Evolutionary conservation across 2,888 invertebrate species (phyloP), one percentile per base, ranked within the genome.

Genomic region (Spisula subtruncata): DNA sequence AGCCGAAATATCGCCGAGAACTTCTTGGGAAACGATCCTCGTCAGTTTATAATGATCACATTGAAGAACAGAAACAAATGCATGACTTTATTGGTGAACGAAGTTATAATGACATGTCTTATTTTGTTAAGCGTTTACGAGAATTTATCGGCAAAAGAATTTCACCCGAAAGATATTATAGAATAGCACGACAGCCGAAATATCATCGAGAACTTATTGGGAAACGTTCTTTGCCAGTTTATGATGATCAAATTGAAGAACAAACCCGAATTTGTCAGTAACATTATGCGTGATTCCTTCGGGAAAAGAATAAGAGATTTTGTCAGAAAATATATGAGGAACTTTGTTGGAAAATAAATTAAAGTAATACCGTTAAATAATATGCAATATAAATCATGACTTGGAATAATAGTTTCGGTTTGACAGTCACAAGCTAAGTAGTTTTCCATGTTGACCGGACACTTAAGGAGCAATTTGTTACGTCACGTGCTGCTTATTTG

Each of bases 61-160:
- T 71, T 0, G 51, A 41, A 0, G 82, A 90, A 41, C 90, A 89
- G 56, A 92, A 92, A 87, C 46, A 91, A 48, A 89, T 92, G 86
- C 84, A 90, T 12, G 92, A 92, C 20, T 91, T 92, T 41, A 81
- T 92, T 12, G 92, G 92, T 18, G 91, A 92, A 75, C 83, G 92
- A 84, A 79, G 81, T 35, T 87, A 87, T 32, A 66, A 89, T 54
- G 51, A 82, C 51, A 56, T 87, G 6, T 86, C 91, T 0, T 85
- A 81, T 54, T 56, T 91, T 20, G 91, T 86, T 25, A 92, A 92
- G 81, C 88, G 92, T 41, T 87, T 92, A 32, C 86, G 92, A 20
- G 92, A 92, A 29, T 92, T 92, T 82, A 91, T 92, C 60, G 87
- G 83, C n/a, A 90, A 91, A 81, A 56, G 89, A 35, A 82, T 83